Base-by-base conservation (phyloP, 2,113 vertebrate species). In the Rhynchomys soricoides region DNA sequence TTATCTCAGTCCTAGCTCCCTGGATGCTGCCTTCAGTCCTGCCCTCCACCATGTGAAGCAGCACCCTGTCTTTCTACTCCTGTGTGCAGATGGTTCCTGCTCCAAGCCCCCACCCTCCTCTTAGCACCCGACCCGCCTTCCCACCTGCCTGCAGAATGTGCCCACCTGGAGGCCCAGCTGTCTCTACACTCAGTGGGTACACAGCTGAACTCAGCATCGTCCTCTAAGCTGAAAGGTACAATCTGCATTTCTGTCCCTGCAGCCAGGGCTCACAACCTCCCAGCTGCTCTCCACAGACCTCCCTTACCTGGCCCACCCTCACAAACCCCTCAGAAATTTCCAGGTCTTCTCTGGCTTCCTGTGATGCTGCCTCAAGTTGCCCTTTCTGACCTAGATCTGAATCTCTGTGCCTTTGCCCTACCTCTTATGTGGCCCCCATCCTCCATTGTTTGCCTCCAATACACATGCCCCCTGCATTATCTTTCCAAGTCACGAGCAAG, bases 161-260 rank as follows among this genome's bases (percentile, higher is more conserved):
- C 86, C 88, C 92, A 93, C 95, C 90, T 90, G 52, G 93, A 92
- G 70, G 74, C 78, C 90, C 89, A 52, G 87, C 89, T 91, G 95
- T 82, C 68, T 62, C 62, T 75, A 45, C 26, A 78, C 66, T 40
- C 78, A 88, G 40, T 1, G 71, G 85, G 64, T 48, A 57, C 26
- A 50, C 82, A 57, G 57, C 66, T 81, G 91, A 95, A 82, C 91
- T 82, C 91, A 71, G 95, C 86, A 68, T 75, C 48, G 29, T 90
- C 52, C 81, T 78, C 78, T 57, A 64, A 85, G 74, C 87, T 40
- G 34, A 95, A 82, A 17, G 15, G 78, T n/a, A 90, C 50, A 78
- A 21, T 52, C 89, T 89, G 86, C 71, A 87, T 48, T 89, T 81
- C 34, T 74, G 45, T 79, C 19, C 31, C 13, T 6, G 50, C 7